Evolutionary conservation across 2,113 vertebrate species (phyloP).

Genomic region (Zosterops lateralis): DNA sequence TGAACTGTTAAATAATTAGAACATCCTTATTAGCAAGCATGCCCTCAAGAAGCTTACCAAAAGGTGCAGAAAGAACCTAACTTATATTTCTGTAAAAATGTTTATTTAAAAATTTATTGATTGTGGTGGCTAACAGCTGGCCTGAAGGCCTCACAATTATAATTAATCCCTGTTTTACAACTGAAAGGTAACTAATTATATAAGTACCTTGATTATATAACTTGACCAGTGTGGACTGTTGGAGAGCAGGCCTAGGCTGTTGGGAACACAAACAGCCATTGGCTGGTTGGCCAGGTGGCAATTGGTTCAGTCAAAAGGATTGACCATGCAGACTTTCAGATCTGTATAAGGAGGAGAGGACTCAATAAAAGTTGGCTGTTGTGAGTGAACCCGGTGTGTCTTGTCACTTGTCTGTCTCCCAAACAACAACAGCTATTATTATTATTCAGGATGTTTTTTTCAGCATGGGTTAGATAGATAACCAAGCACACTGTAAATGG

Average conservation of each 20-base stretch:
- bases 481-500: background rate
- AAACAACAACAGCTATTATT: background rate
- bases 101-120: background rate
- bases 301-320: background rate
- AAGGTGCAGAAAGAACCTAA: background rate
- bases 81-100: background rate
- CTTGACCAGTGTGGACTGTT: background rate
- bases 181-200: too few relatives aligned
- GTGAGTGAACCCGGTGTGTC: background rate
- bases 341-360: too few relatives aligned
- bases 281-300: too few relatives aligned
- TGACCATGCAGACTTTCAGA: background rate
- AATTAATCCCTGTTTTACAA: too few relatives aligned
- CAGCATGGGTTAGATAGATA: background rate
- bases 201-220: too few relatives aligned
- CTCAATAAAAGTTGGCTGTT: too few relatives aligned
- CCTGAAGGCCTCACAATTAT: too few relatives aligned
- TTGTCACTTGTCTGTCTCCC: background rate
- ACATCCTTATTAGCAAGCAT: background rate
- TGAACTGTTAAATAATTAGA: background rate
- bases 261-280: background rate
- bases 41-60: background rate
- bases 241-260: background rate
- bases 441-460: background rate
- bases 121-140: too few relatives aligned